These are phyloP conservation scores for Coregonus ussuriensis DNA, from an alignment of 2,797 vertebrate genomes.

Conservation along the genomic window DNA sequence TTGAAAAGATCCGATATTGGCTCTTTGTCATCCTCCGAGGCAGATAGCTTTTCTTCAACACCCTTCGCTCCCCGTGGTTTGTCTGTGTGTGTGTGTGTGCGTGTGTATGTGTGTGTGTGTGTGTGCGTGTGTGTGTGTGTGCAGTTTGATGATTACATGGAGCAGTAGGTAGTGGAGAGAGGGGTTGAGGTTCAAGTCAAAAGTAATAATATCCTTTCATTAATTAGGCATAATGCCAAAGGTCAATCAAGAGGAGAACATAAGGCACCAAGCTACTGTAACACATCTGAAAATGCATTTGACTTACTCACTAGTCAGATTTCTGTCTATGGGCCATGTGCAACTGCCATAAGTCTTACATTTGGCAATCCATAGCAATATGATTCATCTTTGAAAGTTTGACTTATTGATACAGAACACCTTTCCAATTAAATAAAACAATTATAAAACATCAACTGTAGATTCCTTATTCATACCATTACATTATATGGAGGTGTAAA, in stretches of 20 bases:
- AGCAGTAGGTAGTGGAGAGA: background rate
- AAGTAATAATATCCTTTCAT: background rate
- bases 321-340: background rate
- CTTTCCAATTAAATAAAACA: conserved; percentile 1
- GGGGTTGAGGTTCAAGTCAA: conserved; percentile 2
- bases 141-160: background rate
- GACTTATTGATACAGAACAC: background rate
- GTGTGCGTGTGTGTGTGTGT: conserved; percentile 15
- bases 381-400: background rate
- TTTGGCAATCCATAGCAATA: background rate
- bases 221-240: background rate
- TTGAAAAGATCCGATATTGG: conserved; percentile 23
- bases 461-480: background rate
- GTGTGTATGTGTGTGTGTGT: conserved; percentile 14
- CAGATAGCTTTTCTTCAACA: background rate
- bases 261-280: background rate
- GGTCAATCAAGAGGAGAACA: background rate
- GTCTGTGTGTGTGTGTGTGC: conserved; percentile 3
- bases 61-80: background rate
- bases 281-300: background rate
- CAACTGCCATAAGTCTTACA: background rate
- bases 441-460: background rate
- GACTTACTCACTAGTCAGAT: background rate
- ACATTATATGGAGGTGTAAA: background rate
- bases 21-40: background rate